Evolutionary conservation across 2,797 vertebrate genomes (phyloP).

Genomic region (Adrianichthys oophorus): DNA sequence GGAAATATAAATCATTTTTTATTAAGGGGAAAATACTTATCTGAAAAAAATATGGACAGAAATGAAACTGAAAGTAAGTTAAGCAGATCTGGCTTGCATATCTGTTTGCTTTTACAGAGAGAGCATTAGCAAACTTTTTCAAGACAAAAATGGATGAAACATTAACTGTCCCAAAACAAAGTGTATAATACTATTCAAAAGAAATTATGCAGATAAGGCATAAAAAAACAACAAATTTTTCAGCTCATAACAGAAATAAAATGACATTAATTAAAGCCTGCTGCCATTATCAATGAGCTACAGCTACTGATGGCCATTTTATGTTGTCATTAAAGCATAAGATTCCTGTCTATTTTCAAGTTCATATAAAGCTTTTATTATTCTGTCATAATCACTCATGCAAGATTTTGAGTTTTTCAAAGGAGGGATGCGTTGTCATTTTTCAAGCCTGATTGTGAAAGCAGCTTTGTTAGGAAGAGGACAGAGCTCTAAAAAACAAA

Average conservation of each 20-base stretch:
- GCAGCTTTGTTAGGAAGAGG: constrained; percentile 32
- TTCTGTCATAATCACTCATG: constrained; percentile 33
- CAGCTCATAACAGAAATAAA: constrained; percentile 47
- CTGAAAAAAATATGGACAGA: constrained; percentile 36
- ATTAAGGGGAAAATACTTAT: constrained; percentile 58
- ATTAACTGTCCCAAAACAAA: constrained; percentile 4
- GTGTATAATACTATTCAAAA: constrained; percentile 13
- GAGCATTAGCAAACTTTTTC: constrained; percentile 12
- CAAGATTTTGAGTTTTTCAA: constrained; percentile 38
- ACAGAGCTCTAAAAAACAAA: constrained; percentile 56
- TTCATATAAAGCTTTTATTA: constrained; percentile 5
- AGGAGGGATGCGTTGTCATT: constrained; percentile 21
- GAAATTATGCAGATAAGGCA: constrained; percentile 49
- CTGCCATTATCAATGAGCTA: constrained; percentile 62
- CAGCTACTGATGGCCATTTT: constrained; percentile 62
- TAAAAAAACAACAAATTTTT: constrained; percentile 46
- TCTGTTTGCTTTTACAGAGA: constrained; percentile 1
- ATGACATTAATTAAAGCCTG: constrained; percentile 58
- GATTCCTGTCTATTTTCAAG: constrained; percentile 21
- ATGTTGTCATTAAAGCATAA: constrained; percentile 41
- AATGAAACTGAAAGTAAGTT: constrained; percentile 19
- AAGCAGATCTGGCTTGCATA: constrained; percentile 26
- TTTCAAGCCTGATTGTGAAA: constrained; percentile 31
- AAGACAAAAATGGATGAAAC: constrained; percentile 9
- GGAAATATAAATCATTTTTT: constrained; percentile 71